Conservation (phyloP, 2,888 invertebrate genomes). For the Ormyrus thymus region DNA sequence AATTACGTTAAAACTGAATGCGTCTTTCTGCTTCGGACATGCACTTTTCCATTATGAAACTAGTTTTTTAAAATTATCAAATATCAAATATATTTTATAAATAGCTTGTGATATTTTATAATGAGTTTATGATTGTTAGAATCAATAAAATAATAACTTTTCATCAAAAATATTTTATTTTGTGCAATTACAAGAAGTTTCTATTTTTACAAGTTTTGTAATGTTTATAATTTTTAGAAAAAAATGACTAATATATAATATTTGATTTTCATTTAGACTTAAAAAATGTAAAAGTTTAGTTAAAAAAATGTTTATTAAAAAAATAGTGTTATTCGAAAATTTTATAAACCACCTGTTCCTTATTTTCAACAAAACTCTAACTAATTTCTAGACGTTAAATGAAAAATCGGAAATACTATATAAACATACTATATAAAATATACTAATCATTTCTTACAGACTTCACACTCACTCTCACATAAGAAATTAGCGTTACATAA, state of each 20-base stretch:
- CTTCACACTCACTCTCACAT: constrained; percentile 44
- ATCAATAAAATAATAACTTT: neutral
- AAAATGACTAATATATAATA: constrained; percentile 17
- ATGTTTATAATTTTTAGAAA: constrained; percentile 38
- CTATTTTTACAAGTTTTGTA: constrained; percentile 22
- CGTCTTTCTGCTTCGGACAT: neutral
- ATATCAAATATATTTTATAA: too few relatives aligned
- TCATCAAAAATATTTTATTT: constrained; percentile 50
- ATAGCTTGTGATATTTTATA: too few relatives aligned
- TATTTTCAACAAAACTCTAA: constrained; percentile 16
- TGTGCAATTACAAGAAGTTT: constrained; percentile 23
- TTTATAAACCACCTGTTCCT: neutral
- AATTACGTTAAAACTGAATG: constrained; percentile 15
- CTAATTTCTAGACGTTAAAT: constrained; percentile 27
- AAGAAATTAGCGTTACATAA: constrained; percentile 29
- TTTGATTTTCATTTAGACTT: neutral
- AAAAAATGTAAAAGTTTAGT: neutral
- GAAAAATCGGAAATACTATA: constrained; percentile 42
- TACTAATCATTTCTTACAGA: constrained; percentile 50
- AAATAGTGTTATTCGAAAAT: neutral
- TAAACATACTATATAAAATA: constrained; percentile 47
- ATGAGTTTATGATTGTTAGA: neutral
- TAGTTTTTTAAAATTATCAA: too few relatives aligned
- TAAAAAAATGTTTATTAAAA: neutral
- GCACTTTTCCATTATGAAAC: too few relatives aligned